These are phyloP conservation scores for Brachyhypopomus occidentalis DNA, from an alignment of 2,113 vertebrate species.

Conservation along the genomic window DNA sequence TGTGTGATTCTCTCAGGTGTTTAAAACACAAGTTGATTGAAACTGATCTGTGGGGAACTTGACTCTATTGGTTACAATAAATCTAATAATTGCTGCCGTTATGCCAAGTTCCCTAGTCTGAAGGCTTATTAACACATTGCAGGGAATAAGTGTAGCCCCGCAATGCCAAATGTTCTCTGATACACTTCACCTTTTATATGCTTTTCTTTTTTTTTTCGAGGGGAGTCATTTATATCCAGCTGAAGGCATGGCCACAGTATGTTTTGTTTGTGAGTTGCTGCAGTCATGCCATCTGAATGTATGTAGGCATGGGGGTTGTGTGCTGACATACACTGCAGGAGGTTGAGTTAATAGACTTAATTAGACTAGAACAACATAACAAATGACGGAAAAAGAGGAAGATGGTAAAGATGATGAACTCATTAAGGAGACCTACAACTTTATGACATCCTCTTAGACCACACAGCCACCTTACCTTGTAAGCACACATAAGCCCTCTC, in stretches of 20 bases:
- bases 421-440: slow-evolving; percentile 45
- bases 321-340: slow-evolving; percentile 39
- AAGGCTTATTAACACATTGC: slow-evolving; percentile 30
- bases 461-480: slow-evolving; percentile 38
- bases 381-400: slow-evolving; percentile 48
- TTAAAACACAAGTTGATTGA: slow-evolving; percentile 50
- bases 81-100: slow-evolving; percentile 42
- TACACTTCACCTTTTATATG: slow-evolving; percentile 12
- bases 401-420: slow-evolving; percentile 54
- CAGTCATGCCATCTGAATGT: slow-evolving; percentile 20
- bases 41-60: slow-evolving; percentile 30
- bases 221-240: slow-evolving; percentile 1
- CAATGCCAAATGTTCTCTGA: slow-evolving; percentile 26
- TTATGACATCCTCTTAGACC: slow-evolving; percentile 48
- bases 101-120: slow-evolving; percentile 27
- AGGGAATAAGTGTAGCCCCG: slow-evolving; percentile 7
- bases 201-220: not conserved
- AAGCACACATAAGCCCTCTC: slow-evolving; percentile 24
- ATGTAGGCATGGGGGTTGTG: not conserved
- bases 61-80: slow-evolving; percentile 43
- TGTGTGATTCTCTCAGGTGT: slow-evolving; percentile 51
- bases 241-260: not conserved
- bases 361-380: slow-evolving; percentile 52
- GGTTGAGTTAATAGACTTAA: slow-evolving; percentile 57
- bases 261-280: not conserved